Base-by-base conservation (phyloP, 2,888 invertebrate genomes). In the Aricia artaxerxes region DNA sequence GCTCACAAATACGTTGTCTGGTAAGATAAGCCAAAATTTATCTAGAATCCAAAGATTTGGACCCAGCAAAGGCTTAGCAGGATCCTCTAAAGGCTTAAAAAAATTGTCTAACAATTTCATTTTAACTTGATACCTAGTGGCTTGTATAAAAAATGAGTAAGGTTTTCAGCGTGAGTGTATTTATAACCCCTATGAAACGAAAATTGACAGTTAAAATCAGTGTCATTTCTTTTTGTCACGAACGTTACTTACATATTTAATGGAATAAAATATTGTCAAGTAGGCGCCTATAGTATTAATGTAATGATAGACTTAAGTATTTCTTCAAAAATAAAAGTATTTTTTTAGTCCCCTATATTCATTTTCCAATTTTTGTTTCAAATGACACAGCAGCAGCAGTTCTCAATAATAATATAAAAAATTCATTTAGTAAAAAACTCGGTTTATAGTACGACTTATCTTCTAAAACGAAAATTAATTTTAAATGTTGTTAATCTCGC, bases 31-130 rank as follows among this genome's bases (percentile, higher is more conserved):
- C 1, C 92, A 91, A 24, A 85, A 83, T 81, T 81, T 86, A 75
- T 85, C 86, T 53, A 92, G 80, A 16, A 90, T 85, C 92, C 92
- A 92, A 82, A 87, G 88, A 79, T 89, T 93, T n/a, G 92, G 92
- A 78, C 87, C 92, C 31, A 93, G 82, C 1, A 91, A 83, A 31
- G 89, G 90, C 78, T 84, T 85, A 0, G 86, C 80, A 4, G 89
- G 87, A 79, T 91, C 87, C 83, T 92, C 89, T 24, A 92, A 82
- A 40, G 81, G 86, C 78, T 84, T 24, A 0, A 89, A 81, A 81
- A 90, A 85, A 60, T 83, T 80, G 78, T 84, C 83, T 78, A 90
- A 85, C 88, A 89, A 88, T 81, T 82, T 84, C 7, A 31, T 35
- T 61, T 49, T 78, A 61, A 16, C 4, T 64, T 49, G 16, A 40